These are phyloP conservation scores for Beris morrisii DNA, from an alignment of 2,888 invertebrate genomes.

Conservation along the genomic window DNA sequence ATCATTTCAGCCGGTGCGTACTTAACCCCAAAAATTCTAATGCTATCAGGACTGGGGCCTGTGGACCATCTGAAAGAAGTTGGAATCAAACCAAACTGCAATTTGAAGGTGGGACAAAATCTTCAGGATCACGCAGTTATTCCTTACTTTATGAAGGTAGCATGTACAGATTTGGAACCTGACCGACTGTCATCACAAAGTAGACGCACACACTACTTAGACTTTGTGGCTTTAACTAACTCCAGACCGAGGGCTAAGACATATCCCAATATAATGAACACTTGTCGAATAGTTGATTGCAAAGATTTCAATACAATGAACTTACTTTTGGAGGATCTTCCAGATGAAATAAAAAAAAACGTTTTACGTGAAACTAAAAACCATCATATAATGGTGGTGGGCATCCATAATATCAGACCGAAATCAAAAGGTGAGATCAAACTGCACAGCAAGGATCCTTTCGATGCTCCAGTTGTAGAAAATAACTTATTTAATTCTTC, in stretches of 20 bases:
- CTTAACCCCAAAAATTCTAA: constrained; percentile 50
- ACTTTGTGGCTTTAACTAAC: constrained; percentile 5
- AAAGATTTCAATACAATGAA: constrained; percentile 1
- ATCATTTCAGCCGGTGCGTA: constrained; percentile 51
- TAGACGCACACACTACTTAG: background rate
- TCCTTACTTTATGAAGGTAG: constrained; percentile 50
- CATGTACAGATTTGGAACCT: constrained; percentile 41
- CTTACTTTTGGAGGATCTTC: background rate
- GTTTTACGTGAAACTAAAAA: background rate
- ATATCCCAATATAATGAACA: constrained; percentile 12
- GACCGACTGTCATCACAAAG: constrained; percentile 42
- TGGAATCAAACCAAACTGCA: constrained; percentile 42
- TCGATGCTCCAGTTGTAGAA: constrained; percentile 61
- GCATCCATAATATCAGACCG: constrained; percentile 54
- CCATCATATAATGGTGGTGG: constrained; percentile 30
- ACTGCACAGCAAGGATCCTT: constrained; percentile 59
- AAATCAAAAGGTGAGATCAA: constrained; percentile 59
- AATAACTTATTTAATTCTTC: constrained; percentile 63
- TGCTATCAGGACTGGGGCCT: constrained; percentile 53
- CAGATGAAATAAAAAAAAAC: background rate
- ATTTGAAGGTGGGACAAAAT: constrained; percentile 66
- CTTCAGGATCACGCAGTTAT: constrained; percentile 78
- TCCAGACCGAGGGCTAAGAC: background rate
- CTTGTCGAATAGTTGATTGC: background rate
- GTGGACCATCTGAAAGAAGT: constrained; percentile 43